Evolutionary conservation across 2,888 invertebrate genomes (phyloP).

Genomic region (Patella caerulea): DNA sequence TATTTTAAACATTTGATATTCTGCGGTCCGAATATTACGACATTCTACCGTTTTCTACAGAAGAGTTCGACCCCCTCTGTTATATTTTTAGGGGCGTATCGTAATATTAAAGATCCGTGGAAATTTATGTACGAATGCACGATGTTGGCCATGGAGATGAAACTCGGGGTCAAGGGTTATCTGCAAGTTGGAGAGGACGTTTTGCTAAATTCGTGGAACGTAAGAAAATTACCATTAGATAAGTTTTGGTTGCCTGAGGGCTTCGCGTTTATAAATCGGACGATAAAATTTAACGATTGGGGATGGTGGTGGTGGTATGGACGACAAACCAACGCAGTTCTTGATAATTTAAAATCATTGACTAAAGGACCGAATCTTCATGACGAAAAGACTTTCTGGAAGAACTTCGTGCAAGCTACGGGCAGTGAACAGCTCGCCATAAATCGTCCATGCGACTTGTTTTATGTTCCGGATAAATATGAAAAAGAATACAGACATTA

Average conservation of each 20-base stretch:
- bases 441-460: conserved; percentile 13
- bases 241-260: conserved; percentile 16
- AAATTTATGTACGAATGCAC: conserved; percentile 15
- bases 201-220: conserved; percentile 18
- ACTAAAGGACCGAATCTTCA: not conserved
- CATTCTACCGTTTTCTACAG: conserved; percentile 7
- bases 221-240: conserved; percentile 13
- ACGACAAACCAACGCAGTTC: conserved; percentile 8
- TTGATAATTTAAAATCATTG: conserved; percentile 7
- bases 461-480: conserved; percentile 14
- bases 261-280: not conserved
- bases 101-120: conserved; percentile 3
- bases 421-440: not conserved
- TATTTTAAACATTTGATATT: conserved; percentile 21
- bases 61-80: conserved; percentile 11
- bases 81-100: conserved; percentile 15
- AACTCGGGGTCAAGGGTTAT: conserved; percentile 17
- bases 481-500: conserved; percentile 11
- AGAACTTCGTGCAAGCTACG: conserved; percentile 8
- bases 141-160: conserved; percentile 17
- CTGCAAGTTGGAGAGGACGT: conserved; percentile 19
- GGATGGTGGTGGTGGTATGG: conserved; percentile 20
- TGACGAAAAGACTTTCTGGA: conserved; percentile 7
- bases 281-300: not conserved
- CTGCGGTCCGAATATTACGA: conserved; percentile 14